A percentile compares a stretch with the other conserved stretches of the same genome.
Conservation (phyloP, 2,113 vertebrate species). For the Fukomys damarensis region DNA sequence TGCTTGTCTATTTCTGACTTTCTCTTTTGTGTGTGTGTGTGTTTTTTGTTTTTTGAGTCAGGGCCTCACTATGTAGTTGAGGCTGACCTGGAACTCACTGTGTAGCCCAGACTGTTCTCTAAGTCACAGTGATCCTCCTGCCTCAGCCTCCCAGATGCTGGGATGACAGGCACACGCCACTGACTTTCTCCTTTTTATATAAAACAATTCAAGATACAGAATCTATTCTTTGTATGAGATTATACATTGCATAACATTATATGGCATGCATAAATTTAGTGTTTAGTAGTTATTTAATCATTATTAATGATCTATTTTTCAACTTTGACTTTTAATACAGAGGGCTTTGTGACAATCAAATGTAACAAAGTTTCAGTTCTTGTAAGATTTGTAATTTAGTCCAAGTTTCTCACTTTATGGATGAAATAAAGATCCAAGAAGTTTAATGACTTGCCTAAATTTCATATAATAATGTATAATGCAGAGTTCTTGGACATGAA, state of each 20-base stretch:
- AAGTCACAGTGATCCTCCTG: too few relatives aligned
- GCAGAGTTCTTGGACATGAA: background rate
- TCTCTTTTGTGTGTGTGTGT: too few relatives aligned
- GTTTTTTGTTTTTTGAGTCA: too few relatives aligned
- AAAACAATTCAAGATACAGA: background rate
- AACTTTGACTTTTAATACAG: slow-evolving; percentile 18
- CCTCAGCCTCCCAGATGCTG: too few relatives aligned
- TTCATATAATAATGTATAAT: background rate
- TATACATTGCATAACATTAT: too few relatives aligned
- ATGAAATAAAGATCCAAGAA: background rate
- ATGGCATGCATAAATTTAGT: background rate
- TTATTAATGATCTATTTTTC: background rate
- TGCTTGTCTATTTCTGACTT: background rate
- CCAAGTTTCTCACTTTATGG: background rate
- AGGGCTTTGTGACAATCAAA: background rate
- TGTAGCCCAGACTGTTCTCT: too few relatives aligned
- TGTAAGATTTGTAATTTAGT: background rate
- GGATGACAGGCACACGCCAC: too few relatives aligned
- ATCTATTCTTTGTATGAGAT: background rate
- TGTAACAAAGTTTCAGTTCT: background rate
- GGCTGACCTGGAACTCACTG: too few relatives aligned
- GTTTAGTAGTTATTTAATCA: background rate
- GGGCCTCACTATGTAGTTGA: too few relatives aligned
- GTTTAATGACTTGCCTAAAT: background rate
- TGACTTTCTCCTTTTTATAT: too few relatives aligned